Evolutionary conservation across 2,888 invertebrate species (phyloP).

Genomic region (Antheraea yamamai): DNA sequence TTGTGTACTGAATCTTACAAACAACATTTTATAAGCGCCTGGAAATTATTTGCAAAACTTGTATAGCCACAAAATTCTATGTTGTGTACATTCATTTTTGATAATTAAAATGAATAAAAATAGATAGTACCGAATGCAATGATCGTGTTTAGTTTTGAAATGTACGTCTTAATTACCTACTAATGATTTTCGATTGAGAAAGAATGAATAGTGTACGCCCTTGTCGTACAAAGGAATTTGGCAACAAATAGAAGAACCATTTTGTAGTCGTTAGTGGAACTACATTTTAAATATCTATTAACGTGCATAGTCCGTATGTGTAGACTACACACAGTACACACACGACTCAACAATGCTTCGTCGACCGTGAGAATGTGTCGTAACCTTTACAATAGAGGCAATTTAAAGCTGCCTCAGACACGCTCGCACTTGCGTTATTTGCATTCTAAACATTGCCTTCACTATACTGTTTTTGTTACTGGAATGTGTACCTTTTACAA

Average conservation of each 20-base stretch:
- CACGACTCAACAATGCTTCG: constrained; percentile 50
- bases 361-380: constrained; percentile 71
- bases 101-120: neutral
- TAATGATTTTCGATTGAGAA: neutral
- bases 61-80: neutral
- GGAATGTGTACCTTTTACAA: neutral
- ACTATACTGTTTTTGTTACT: constrained; percentile 9
- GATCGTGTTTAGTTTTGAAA: neutral
- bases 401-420: constrained; percentile 65
- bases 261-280: constrained; percentile 34
- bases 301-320: constrained; percentile 37
- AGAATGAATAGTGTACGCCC: constrained; percentile 16
- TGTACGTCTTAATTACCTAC: neutral
- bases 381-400: constrained; percentile 66
- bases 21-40: neutral
- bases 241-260: constrained; percentile 23
- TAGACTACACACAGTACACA: constrained; percentile 38
- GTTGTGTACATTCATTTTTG: neutral
- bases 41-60: neutral
- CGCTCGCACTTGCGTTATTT: constrained; percentile 59
- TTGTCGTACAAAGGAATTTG: constrained; percentile 23
- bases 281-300: constrained; percentile 33
- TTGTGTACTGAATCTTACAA: neutral
- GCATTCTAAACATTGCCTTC: constrained; percentile 35
- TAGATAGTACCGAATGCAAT: neutral